Evolutionary conservation across 2,113 vertebrate species (phyloP).

Genomic region (Craseonycteris thonglongyai): DNA sequence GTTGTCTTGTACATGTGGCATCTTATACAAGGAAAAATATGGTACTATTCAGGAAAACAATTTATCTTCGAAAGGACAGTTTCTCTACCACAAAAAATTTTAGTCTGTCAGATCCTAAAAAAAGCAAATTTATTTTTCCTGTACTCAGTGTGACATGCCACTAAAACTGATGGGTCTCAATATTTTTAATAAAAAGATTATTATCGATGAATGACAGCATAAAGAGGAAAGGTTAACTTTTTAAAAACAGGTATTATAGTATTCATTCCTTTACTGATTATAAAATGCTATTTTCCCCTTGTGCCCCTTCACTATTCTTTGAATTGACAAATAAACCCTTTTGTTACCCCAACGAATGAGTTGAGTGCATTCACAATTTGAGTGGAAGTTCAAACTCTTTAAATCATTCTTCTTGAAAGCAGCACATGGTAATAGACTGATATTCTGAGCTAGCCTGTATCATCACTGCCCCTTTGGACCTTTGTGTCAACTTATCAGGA

Average conservation of each 20-base stretch:
- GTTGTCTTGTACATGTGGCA: too few species aligned
- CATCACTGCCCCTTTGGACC: not conserved
- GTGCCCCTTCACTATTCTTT: not conserved
- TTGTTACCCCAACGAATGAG: not conserved
- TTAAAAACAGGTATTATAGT: not conserved
- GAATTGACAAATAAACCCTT: not conserved
- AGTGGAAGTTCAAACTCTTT: not conserved
- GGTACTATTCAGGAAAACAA: too few species aligned
- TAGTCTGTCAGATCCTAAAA: not conserved
- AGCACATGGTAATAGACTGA: not conserved
- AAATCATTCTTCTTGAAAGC: slow-evolving; percentile 10
- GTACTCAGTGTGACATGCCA: not conserved
- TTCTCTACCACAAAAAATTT: not conserved
- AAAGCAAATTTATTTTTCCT: slow-evolving; percentile 27
- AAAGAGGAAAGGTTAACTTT: not conserved
- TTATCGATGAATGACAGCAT: not conserved
- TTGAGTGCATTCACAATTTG: not conserved
- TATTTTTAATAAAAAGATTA: slow-evolving; percentile 5
- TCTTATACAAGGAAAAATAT: too few species aligned
- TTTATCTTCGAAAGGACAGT: not conserved
- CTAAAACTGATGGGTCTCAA: not conserved
- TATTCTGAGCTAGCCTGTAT: not conserved
- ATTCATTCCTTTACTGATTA: not conserved
- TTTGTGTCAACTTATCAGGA: not conserved
- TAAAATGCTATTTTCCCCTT: not conserved